Base-by-base conservation (phyloP, 2,113 vertebrate genomes). In the Nothocercus nigrocapillus region DNA sequence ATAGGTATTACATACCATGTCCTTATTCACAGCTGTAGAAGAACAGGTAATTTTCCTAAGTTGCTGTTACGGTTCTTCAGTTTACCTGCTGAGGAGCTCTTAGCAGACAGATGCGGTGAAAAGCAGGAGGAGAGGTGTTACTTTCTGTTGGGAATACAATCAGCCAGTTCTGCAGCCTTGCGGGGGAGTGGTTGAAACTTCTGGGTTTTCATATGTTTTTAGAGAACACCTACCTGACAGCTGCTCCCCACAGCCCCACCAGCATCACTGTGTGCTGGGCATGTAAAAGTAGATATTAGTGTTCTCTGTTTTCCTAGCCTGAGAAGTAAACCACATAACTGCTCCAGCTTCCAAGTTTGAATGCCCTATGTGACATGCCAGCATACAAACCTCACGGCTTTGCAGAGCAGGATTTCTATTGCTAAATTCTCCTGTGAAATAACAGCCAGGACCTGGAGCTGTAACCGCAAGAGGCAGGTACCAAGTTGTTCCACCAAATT, bases 11-110 rank as follows among this genome's bases (percentile, higher is more conserved):
- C 0, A 0, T 36, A 27, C 8, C 28, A 19, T 62, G 45, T 70
- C 9, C 58, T 84, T 24, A 34, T 70, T 83, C 45, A 34, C 32
- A 86, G 49, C 42, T 7, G 8, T 32, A 1, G 51, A 30, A 45
- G 67, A 94, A 58, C 8, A 82, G 34, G 18, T 25, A 82, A 89
- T 66, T 87, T n/a, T 91, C 22, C 44, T 47, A 84, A 94, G 92
- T 66, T 92, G 69, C 24, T 87, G n/a, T 45, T 66, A 4, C 36
- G 28, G 42, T 89, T 56, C 73, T 95, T 82, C 68, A 36, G 51
- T 86, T 92, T 75, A 36, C 66, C 89, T 76, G 38, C 56, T 54
- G 53, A 87, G 51, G 61, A 74, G 38, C 44, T 92, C 63, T 70
- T 72, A 54, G 56, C 86, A 74, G 27, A 15, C 44, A 61, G 47